Evolutionary conservation across 2,888 invertebrate genomes (phyloP).

Genomic region (Epirrita christyi): DNA sequence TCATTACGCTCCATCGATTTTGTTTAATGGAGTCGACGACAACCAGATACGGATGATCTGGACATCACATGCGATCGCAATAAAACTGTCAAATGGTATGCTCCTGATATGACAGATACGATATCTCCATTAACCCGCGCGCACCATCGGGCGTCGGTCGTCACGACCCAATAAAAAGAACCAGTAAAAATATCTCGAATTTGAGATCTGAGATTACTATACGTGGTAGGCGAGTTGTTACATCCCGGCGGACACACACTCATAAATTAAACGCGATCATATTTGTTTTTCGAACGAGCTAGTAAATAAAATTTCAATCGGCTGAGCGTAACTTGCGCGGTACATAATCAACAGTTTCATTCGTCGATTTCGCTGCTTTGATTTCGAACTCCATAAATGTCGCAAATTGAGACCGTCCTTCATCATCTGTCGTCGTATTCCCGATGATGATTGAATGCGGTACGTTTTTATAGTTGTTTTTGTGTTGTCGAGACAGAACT

Average conservation of each 20-base stretch:
- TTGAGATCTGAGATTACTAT: conserved; percentile 49
- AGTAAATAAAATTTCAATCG: conserved; percentile 78
- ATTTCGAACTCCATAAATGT: conserved; percentile 64
- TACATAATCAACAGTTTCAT: conserved; percentile 71
- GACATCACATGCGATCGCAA: conserved; percentile 68
- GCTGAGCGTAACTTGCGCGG: too few species aligned
- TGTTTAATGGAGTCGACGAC: conserved; percentile 42
- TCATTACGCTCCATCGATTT: conserved; percentile 36
- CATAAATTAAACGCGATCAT: conserved; percentile 81
- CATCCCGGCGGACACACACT: conserved; percentile 60
- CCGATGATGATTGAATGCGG: conserved; percentile 69
- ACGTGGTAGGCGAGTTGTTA: conserved; percentile 53
- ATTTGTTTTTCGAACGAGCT: conserved; percentile 76
- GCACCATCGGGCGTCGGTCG: conserved; percentile 52
- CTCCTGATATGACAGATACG: conserved; percentile 75
- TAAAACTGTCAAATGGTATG: conserved; percentile 77
- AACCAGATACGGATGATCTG: conserved; percentile 62
- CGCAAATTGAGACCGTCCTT: conserved; percentile 58
- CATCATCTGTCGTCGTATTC: conserved; percentile 61
- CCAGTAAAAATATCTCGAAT: conserved; percentile 65
- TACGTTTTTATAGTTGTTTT: conserved; percentile 43
- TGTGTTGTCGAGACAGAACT: conserved; percentile 33
- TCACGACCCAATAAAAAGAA: conserved; percentile 67
- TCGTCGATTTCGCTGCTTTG: conserved; percentile 72
- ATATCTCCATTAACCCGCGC: conserved; percentile 77